A percentile compares a stretch with the other conserved stretches of the same genome.
phyloP scores from a whole-genome alignment of 2,797 vertebrate genomes.

The Halcyon leucocephala region DNA sequence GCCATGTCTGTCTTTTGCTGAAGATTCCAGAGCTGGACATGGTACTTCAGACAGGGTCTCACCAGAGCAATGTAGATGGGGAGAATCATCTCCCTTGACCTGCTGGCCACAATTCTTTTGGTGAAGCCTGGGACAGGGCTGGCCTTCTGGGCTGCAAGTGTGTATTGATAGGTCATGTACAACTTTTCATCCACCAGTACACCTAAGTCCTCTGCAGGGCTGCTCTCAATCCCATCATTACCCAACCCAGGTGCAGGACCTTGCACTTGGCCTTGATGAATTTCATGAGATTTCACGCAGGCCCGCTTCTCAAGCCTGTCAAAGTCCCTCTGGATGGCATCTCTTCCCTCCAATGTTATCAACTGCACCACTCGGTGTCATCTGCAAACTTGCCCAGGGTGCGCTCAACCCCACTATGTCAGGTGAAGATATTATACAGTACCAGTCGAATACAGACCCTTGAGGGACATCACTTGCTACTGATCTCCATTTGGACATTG shows the following conservation, averaged over 20 bases:
- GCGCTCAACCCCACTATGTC: not conserved
- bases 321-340: not conserved
- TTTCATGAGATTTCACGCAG: not conserved
- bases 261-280: not conserved
- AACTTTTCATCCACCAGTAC: not conserved
- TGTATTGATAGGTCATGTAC: not conserved
- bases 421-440: not conserved
- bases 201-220: fast-evolving
- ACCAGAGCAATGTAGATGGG: not conserved
- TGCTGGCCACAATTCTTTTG: not conserved
- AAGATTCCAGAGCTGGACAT: not conserved
- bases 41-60: not conserved
- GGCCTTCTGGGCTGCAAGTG: fast-evolving
- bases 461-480: not conserved
- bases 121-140: not conserved
- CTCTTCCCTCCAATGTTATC: fast-evolving
- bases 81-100: not conserved
- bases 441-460: too few species aligned
- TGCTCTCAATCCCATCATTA: not conserved
- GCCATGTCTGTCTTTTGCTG: not conserved
- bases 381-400: not conserved
- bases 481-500: not conserved
- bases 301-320: not conserved
- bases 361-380: not conserved
- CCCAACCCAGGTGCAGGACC: too few species aligned